Conservation (phyloP, 2,113 vertebrate species). For the Piaya cayana region DNA sequence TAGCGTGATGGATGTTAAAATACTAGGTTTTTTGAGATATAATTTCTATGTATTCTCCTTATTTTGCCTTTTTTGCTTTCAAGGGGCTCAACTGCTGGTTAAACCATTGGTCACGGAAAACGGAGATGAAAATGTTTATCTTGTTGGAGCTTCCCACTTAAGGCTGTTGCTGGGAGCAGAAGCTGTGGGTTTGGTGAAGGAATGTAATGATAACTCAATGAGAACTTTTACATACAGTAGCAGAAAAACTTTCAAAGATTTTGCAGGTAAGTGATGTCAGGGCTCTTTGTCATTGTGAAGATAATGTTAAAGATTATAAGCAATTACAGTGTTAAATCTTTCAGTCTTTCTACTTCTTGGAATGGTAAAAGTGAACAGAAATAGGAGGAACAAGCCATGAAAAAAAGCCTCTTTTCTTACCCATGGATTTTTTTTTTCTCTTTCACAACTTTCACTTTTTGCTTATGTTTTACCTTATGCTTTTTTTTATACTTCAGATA, state of each 20-base stretch:
- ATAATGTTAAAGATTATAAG: not conserved
- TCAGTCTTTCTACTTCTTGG: not conserved
- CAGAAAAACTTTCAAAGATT: slow-evolving; percentile 87
- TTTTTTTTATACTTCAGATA: not conserved
- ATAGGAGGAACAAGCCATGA: not conserved
- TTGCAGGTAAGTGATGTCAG: slow-evolving; percentile 75
- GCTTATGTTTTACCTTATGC: not conserved
- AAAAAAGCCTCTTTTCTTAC: not conserved
- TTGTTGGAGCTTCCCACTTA: slow-evolving; percentile 85
- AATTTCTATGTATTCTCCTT: not conserved
- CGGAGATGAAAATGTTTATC: slow-evolving; percentile 81
- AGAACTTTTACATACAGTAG: slow-evolving; percentile 86
- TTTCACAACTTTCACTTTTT: not conserved
- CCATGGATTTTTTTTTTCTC: not conserved
- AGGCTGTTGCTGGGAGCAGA: slow-evolving; percentile 90
- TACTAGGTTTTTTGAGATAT: not conserved
- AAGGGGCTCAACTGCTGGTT: slow-evolving; percentile 89
- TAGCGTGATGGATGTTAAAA: not conserved
- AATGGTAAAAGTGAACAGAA: not conserved
- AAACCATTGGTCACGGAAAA: slow-evolving; percentile 76
- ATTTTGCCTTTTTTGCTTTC: not conserved
- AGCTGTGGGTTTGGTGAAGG: slow-evolving; percentile 89
- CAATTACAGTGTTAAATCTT: not conserved
- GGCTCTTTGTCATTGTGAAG: not conserved
- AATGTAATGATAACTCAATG: slow-evolving; percentile 90